phyloP scores from a whole-genome alignment of 2,113 vertebrate genomes.

The Anolis sagrei region DNA sequence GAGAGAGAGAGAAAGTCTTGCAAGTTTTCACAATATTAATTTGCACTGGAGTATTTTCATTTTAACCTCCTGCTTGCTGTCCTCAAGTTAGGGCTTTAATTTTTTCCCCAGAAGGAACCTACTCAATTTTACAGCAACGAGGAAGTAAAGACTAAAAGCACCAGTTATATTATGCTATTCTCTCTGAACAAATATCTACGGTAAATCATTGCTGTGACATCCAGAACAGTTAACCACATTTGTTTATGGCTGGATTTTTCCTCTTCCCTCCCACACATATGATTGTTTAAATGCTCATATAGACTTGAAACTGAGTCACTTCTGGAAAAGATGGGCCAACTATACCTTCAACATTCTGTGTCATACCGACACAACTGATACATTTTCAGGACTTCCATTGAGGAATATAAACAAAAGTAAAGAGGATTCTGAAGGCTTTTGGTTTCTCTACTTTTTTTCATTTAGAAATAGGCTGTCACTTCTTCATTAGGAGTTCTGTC shows the following conservation, averaged over 20 bases:
- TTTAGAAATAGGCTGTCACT: background rate
- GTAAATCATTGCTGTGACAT: background rate
- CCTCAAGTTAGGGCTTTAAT: background rate
- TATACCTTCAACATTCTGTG: background rate
- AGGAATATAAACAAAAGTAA: background rate
- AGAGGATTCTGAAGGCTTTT: background rate
- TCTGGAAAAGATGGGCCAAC: background rate
- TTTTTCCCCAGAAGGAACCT: background rate
- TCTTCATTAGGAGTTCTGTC: background rate
- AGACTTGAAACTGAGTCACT: conserved; percentile 4
- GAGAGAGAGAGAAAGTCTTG: background rate
- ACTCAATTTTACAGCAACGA: conserved; percentile 11
- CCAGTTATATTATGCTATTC: background rate
- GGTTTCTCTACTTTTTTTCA: background rate
- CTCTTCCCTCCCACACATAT: background rate
- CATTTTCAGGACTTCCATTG: background rate
- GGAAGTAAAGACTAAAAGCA: background rate
- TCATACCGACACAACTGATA: conserved; percentile 35
- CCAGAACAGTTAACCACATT: conserved; percentile 22
- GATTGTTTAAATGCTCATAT: conserved; percentile 33
- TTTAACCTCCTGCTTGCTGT: conserved; percentile 4
- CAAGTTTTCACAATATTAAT: background rate
- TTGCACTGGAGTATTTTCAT: background rate
- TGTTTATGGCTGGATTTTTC: background rate
- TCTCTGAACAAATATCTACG: background rate